A percentile compares a stretch with the other conserved stretches of the same genome.
Evolutionary conservation across 2,113 vertebrate genomes (phyloP).

Genomic region (Dipodomys stephensi): DNA sequence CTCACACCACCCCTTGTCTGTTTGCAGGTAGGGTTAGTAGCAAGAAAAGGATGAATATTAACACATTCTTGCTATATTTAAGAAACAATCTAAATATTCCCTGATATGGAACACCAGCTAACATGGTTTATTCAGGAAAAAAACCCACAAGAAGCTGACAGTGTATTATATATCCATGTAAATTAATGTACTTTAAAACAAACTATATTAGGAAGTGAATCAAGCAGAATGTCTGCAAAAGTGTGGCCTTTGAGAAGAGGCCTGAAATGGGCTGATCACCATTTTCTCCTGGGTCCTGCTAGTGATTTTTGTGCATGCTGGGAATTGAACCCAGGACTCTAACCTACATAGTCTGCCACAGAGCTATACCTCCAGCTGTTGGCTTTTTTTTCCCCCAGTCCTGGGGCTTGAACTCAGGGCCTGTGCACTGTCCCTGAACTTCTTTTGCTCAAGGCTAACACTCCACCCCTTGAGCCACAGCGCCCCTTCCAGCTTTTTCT

Average conservation of each 20-base stretch:
- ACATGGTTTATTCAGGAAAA: neutral
- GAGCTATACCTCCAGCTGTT: neutral
- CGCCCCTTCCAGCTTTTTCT: no score
- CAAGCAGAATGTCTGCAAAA: neutral
- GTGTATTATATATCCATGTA: neutral
- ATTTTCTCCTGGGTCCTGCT: neutral
- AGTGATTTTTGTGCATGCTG: no score
- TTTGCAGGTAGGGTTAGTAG: neutral
- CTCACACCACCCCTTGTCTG: neutral
- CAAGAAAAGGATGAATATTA: constrained; percentile 6
- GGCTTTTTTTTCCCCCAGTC: no score
- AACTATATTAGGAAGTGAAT: neutral
- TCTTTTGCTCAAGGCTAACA: no score
- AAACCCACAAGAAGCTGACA: neutral
- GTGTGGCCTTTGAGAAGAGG: neutral
- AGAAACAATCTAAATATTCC: constrained; percentile 27
- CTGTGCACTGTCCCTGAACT: no score
- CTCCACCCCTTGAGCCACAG: no score
- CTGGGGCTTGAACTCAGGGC: no score
- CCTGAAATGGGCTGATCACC: neutral
- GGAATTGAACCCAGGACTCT: neutral
- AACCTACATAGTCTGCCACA: neutral
- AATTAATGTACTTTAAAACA: neutral
- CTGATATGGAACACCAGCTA: neutral
- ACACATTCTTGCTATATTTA: neutral